Base-by-base conservation (phyloP, 1,140 invertebrate genomes). In the Drosophila jambulina region DNA sequence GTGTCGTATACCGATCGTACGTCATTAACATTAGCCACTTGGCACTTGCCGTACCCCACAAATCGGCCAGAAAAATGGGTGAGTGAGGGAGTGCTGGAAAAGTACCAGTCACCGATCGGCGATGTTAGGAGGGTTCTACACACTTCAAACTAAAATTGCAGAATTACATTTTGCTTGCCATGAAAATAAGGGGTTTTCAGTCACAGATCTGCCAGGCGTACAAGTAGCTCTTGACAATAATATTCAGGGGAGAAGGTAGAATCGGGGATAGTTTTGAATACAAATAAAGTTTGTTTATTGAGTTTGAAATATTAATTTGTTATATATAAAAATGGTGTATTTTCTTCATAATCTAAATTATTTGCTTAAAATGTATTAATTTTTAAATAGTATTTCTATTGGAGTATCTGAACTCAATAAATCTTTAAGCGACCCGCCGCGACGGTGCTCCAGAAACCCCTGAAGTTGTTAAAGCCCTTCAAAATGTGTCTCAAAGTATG, bases 1-100 rank as follows among this genome's bases (percentile, higher is more conserved):
- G 83, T 87, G 83, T 48, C 71, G 38, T 48, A 49, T n/a, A 38
- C 6, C 29, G 59, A 53, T 58, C 42, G 53, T 68, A 87, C 80
- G 80, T 87, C 84, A 87, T 87, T 87, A 87, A 51, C 84, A 53
- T 74, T 62, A 51, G 53, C 45, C 51, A 36, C 8, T 54, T 40
- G 34, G 17, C 67, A 62, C 72, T 75, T 49, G 45, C 54, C 45
- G 46, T 27, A 32, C 54, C 54, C 72, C 69, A 69, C 67, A 69
- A 62, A 72, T 48, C 83, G 21, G 17, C 46, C 53, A 32, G 21
- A 78, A 87, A 87, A 57, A 75, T 80, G 64, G 83, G 84, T 54
- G 62, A 64, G 64, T 58, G 38, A 13, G 67, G 65, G 67, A n/a
- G 67, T 70, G 67, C 78, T 82, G 82, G 69, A 77, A 74, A 83